A percentile compares a stretch with the other conserved stretches of the same genome.
These are phyloP conservation scores for Boloria selene DNA, from an alignment of 2,888 invertebrate species.

Conservation along the genomic window DNA sequence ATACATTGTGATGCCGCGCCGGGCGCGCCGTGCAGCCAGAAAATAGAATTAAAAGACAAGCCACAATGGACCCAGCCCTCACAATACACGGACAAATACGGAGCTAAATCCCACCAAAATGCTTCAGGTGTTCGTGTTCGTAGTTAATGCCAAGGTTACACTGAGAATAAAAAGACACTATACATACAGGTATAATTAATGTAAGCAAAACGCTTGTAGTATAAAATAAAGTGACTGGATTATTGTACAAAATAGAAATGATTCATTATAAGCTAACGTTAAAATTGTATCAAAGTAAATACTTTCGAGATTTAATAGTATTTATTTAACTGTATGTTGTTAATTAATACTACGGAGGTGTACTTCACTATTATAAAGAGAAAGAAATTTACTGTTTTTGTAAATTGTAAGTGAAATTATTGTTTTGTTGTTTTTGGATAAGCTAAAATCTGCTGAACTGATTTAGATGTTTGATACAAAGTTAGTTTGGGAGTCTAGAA, in stretches of 20 bases:
- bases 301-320: too few species aligned
- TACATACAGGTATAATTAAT: conserved; percentile 14
- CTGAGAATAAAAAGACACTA: conserved; percentile 26
- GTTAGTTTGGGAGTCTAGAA: too few species aligned
- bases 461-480: too few species aligned
- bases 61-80: conserved; percentile 70
- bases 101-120: conserved; percentile 56
- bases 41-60: conserved; percentile 72
- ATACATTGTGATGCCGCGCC: conserved; percentile 64
- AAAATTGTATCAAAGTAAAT: too few species aligned
- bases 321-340: too few species aligned
- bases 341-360: too few species aligned
- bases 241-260: conserved; percentile 7
- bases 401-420: too few species aligned
- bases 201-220: conserved; percentile 41
- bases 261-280: background rate
- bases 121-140: conserved; percentile 51
- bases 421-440: too few species aligned
- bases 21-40: conserved; percentile 47
- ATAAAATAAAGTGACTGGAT: conserved; percentile 7
- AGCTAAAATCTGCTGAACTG: too few species aligned
- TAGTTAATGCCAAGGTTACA: conserved; percentile 40
- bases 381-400: too few species aligned
- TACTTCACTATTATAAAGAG: too few species aligned
- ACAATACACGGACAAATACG: conserved; percentile 65